These are phyloP conservation scores for Unio delphinus DNA, from an alignment of 2,888 invertebrate genomes.

Conservation along the genomic window DNA sequence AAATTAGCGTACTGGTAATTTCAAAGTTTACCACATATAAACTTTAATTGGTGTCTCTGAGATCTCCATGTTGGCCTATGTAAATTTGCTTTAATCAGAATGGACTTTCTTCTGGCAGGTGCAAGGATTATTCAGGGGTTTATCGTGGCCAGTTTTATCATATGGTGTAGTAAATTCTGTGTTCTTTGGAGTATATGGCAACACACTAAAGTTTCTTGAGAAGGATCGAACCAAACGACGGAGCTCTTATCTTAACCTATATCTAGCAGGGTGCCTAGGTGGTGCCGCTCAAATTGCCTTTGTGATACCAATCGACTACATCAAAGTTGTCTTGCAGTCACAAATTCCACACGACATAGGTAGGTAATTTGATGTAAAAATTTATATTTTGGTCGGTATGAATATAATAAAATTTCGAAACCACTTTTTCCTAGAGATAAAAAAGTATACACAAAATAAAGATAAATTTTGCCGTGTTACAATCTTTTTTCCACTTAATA, in stretches of 20 bases:
- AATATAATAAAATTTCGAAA: not conserved
- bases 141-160: slow-evolving; percentile 90
- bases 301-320: slow-evolving; percentile 90
- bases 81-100: not conserved
- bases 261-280: slow-evolving; percentile 83
- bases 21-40: too few relatives aligned
- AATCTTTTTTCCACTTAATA: too few relatives aligned
- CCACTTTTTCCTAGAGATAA: not conserved
- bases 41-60: too few relatives aligned
- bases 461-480: too few relatives aligned
- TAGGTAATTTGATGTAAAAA: too few relatives aligned
- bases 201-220: slow-evolving; percentile 66
- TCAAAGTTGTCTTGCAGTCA: slow-evolving; percentile 90
- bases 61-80: not conserved
- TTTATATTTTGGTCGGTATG: not conserved
- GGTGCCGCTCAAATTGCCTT: slow-evolving; percentile 89
- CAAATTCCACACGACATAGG: slow-evolving; percentile 58
- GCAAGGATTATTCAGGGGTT: slow-evolving; percentile 85
- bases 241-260: slow-evolving; percentile 46
- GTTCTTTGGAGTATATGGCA: slow-evolving; percentile 95
- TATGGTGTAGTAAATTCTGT: slow-evolving; percentile 93
- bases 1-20: too few relatives aligned
- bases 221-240: slow-evolving; percentile 24
- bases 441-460: not conserved
- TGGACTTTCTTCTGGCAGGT: slow-evolving; percentile 67